Evolutionary conservation across 2,113 vertebrate genomes (phyloP).

Genomic region (Brachionichthys hirsutus): DNA sequence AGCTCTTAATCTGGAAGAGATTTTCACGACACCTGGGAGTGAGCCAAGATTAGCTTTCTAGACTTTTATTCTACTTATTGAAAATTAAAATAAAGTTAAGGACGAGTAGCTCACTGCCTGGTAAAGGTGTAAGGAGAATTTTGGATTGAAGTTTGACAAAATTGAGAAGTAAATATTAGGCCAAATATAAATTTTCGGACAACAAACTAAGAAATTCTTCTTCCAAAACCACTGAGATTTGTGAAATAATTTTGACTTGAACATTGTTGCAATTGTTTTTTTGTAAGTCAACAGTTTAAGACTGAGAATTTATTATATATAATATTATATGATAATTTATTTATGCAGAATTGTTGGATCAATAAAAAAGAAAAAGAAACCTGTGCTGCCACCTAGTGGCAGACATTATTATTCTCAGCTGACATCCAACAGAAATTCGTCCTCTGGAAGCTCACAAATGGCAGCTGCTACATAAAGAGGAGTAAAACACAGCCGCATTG

Average conservation of each 20-base stretch:
- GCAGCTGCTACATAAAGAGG: too few relatives aligned
- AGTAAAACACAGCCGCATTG: too few relatives aligned
- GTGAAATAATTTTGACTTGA: background rate
- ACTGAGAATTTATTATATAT: too few relatives aligned
- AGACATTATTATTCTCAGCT: background rate
- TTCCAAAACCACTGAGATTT: background rate
- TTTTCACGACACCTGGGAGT: background rate
- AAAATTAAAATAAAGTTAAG: background rate
- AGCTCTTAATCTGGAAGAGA: slow-evolving; percentile 20
- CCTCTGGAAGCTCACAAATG: too few relatives aligned
- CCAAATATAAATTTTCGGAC: background rate
- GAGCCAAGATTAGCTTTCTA: background rate
- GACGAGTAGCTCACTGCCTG: background rate
- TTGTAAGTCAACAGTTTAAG: too few relatives aligned
- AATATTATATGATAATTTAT: too few relatives aligned
- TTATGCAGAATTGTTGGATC: background rate
- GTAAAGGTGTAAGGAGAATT: background rate
- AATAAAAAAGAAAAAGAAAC: slow-evolving; percentile 1
- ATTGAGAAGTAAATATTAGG: background rate
- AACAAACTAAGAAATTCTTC: background rate
- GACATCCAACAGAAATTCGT: too few relatives aligned
- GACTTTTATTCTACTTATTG: background rate
- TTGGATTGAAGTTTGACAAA: background rate
- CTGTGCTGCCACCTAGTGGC: slow-evolving; percentile 45
- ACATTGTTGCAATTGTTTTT: too few relatives aligned